Evolutionary conservation across 2,797 vertebrate species (phyloP), one percentile per base, ranked within the genome.

Genomic region (Peromyscus aztecus): DNA sequence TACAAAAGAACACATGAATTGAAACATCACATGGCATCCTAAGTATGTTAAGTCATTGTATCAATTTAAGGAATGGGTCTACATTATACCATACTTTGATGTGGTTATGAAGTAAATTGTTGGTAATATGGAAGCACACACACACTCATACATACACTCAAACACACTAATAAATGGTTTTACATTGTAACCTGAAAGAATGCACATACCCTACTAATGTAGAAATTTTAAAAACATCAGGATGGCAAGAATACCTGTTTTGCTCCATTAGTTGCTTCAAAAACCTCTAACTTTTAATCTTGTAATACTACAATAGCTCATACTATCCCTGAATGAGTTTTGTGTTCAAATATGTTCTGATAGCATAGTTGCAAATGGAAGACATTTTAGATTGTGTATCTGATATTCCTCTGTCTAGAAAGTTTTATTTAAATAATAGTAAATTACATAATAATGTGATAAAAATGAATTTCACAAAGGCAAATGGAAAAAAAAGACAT

Each of bases 391-490:
- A 69, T 2, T 5, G 49, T 14, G 13, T 4, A 84, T 78, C n/a
- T 71, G 37, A 63, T 63, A 63, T 63, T 63, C 27, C 61, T 63
- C 24, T 63, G 61, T 63, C 61, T 63, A 63, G 61, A 63, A 63
- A 63, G 27, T 63, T 63, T 63, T 63, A 63, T 11, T 63, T 29
- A 63, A 63, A 63, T 63, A 63, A 63, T 29, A 63, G 27, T 27
- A 12, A 63, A 63, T 63, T 63, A 29, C 11, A 63, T 31, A 46
- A 12, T 77, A 27, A 49, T 29, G 46, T 46, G 65, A 17, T 43
- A 94, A 89, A 57, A 24, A 61, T 91, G n/a, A 7, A 89, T 46
- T 94, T 82, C n/a, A 80, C 6, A 91, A 57, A 76, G 46, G 24
- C 29, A 87, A 75, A 83, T 69, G 59, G 5, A 77, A 84, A 69